These are phyloP conservation scores for Noctua fimbriata DNA, from an alignment of 2,888 invertebrate genomes.

Conservation along the genomic window DNA sequence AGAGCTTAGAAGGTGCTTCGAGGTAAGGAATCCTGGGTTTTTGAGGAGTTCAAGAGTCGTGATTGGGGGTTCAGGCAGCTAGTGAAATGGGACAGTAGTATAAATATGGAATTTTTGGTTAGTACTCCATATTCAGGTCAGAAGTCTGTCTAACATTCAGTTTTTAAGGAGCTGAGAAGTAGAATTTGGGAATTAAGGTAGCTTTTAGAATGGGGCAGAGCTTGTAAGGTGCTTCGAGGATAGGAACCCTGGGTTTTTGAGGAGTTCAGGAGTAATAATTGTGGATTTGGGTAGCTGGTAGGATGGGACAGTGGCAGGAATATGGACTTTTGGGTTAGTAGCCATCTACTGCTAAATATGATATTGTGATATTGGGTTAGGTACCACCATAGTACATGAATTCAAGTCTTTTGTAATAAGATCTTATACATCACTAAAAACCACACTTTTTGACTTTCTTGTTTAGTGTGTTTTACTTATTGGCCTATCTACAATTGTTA, in stretches of 20 bases:
- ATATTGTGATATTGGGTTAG: too few relatives aligned
- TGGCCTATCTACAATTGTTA: too few relatives aligned
- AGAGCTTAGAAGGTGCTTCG: constrained; percentile 97
- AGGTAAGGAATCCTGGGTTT: constrained; percentile 83
- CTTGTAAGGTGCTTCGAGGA: constrained; percentile 96
- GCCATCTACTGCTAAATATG: too few relatives aligned
- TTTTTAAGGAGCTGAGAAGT: neutral
- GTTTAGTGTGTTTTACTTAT: too few relatives aligned
- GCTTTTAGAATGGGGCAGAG: neutral
- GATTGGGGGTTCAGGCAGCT: neutral
- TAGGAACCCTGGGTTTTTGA: constrained; percentile 65
- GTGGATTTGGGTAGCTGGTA: too few relatives aligned
- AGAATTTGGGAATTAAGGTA: neutral
- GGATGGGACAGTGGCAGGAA: too few relatives aligned
- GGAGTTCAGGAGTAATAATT: neutral
- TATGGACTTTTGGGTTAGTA: too few relatives aligned
- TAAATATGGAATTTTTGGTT: neutral
- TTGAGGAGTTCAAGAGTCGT: neutral
- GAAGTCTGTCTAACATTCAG: neutral
- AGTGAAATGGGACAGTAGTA: accelerated
- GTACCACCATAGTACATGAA: too few relatives aligned
- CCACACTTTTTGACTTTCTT: too few relatives aligned
- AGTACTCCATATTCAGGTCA: neutral
- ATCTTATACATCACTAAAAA: too few relatives aligned
- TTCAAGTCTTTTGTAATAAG: too few relatives aligned